These are phyloP conservation scores for Drosophila falleni DNA, from an alignment of 2,888 invertebrate species.

Conservation along the genomic window DNA sequence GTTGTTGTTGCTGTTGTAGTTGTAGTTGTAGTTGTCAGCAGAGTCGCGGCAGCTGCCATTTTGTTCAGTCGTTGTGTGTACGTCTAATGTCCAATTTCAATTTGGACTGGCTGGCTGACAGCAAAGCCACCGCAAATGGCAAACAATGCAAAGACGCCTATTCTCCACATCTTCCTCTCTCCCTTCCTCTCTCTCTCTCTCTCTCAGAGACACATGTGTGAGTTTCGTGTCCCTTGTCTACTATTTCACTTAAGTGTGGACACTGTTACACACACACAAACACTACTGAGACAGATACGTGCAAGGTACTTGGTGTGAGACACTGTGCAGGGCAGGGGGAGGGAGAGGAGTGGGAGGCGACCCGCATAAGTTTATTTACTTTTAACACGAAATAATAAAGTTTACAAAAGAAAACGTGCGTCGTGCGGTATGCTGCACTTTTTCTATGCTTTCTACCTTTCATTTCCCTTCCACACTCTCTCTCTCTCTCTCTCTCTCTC, in stretches of 20 bases:
- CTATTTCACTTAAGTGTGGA: conserved; percentile 69
- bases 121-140: conserved; percentile 77
- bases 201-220: conserved; percentile 16
- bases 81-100: conserved; percentile 81
- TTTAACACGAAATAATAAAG: conserved; percentile 81
- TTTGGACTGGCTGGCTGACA: conserved; percentile 70
- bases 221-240: conserved; percentile 46
- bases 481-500: background rate
- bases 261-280: conserved; percentile 20
- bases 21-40: conserved; percentile 54
- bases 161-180: background rate
- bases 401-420: conserved; percentile 80
- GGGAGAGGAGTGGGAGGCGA: background rate
- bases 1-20: conserved; percentile 25
- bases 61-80: conserved; percentile 66
- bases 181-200: conserved; percentile 6
- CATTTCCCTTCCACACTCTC: background rate
- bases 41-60: conserved; percentile 64
- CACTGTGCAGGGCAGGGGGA: background rate
- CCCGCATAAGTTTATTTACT: conserved; percentile 77
- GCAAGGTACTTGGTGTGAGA: background rate
- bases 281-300: conserved; percentile 23
- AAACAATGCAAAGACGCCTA: conserved; percentile 73
- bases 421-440: conserved; percentile 68
- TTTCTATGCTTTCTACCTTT: conserved; percentile 14